Evolutionary conservation across 2,888 invertebrate genomes (phyloP).

Genomic region (Deilephila elpenor): DNA sequence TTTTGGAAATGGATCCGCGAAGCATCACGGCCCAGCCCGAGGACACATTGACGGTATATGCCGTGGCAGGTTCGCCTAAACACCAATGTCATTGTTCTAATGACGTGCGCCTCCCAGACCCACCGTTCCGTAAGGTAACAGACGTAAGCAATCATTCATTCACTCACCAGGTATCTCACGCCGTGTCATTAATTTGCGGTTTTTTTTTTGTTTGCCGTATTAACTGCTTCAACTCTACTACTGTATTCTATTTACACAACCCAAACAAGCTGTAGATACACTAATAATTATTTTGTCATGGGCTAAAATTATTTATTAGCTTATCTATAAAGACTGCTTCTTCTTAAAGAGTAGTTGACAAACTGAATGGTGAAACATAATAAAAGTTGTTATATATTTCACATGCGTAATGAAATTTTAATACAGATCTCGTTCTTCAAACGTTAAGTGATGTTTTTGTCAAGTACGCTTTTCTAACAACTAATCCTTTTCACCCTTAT

Average conservation of each 20-base stretch:
- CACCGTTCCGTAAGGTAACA: slow-evolving; percentile 79
- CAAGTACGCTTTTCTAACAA: not conserved
- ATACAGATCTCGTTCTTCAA: not conserved
- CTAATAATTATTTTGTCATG: not conserved
- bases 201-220: not conserved
- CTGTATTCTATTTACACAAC: not conserved
- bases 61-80: slow-evolving; percentile 70
- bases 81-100: slow-evolving; percentile 67
- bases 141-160: slow-evolving; percentile 57
- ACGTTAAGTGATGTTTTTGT: not conserved
- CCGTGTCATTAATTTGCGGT: slow-evolving; percentile 22
- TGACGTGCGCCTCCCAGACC: slow-evolving; percentile 59
- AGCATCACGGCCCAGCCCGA: slow-evolving; percentile 97
- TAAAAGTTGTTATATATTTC: no score
- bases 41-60: slow-evolving; percentile 90
- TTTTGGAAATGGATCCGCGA: slow-evolving; percentile 95
- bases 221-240: not conserved
- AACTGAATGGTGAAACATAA: not conserved
- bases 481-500: slow-evolving; percentile 36
- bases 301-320: not conserved
- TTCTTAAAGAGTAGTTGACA: not conserved
- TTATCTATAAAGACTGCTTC: not conserved
- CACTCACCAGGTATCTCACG: slow-evolving; percentile 36
- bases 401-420: no score
- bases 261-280: not conserved